A percentile compares a stretch with the other conserved stretches of the same genome.
These are phyloP conservation scores for Austrolebias charrua DNA, from an alignment of 2,797 vertebrate species.

Conservation along the genomic window DNA sequence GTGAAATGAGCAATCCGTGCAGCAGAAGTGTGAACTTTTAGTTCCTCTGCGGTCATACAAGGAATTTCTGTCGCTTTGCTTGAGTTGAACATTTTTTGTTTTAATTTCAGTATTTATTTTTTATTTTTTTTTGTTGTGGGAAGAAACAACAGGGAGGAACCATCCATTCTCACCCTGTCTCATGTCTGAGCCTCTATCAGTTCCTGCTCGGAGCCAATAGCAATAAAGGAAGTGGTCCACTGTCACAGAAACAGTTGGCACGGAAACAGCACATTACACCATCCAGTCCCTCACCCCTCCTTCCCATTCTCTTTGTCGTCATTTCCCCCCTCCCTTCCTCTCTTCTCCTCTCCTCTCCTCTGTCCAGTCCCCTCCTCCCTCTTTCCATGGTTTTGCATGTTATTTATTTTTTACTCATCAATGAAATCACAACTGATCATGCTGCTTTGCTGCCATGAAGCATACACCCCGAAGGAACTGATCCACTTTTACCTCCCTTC, in stretches of 20 bases:
- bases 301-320: conserved; percentile 78
- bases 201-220: conserved; percentile 73
- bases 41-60: conserved; percentile 41
- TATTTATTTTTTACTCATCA: conserved; percentile 70
- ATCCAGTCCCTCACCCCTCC: conserved; percentile 76
- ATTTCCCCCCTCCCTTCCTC: conserved; percentile 65
- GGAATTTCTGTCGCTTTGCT: conserved; percentile 21
- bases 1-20: conserved; percentile 52
- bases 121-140: conserved; percentile 21
- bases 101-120: neutral
- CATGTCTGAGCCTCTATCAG: conserved; percentile 59
- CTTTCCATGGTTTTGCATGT: conserved; percentile 54
- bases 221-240: conserved; percentile 78
- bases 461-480: conserved; percentile 37
- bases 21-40: conserved; percentile 16
- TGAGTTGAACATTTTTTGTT: conserved; percentile 6
- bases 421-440: conserved; percentile 78
- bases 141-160: conserved; percentile 35
- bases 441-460: conserved; percentile 48
- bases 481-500: conserved; percentile 26
- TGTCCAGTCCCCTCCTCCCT: conserved; percentile 31
- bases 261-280: conserved; percentile 84
- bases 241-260: conserved; percentile 85
- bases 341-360: conserved; percentile 18
- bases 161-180: conserved; percentile 51